Base-by-base conservation (phyloP, 2,888 invertebrate genomes). In the Ichneumoninae sp. region DNA sequence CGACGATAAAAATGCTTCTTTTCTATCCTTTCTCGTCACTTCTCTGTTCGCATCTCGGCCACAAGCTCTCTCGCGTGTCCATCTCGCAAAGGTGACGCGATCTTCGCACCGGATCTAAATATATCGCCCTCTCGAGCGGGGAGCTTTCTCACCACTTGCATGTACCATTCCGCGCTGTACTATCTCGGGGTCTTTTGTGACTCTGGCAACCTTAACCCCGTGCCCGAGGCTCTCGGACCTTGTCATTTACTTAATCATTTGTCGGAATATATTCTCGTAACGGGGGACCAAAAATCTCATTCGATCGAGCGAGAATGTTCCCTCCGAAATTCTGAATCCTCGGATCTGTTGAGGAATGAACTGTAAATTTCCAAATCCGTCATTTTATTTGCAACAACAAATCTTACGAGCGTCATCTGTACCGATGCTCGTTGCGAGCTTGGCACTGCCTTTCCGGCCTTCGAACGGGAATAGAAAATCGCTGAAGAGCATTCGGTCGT, bases 91-190 rank as follows among this genome's bases (percentile, higher is more conserved):
- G 75, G 80, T 80, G 69, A 69, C 80, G 69, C 80, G 80, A 75
- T 80, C 80, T 75, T 80, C 75, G 69, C 80, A 81, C 80, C 75
- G 52, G 5, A 26, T 80, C 80, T 80, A 80, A 80, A 80, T 80
- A 80, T 80, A 80, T 75, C 69, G 74, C 16, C 44, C 74, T 47
- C 52, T 44, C 47, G 47, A 81, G 30, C 5, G 40, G 50, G n/a
- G 26, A 22, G 33, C 7, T 19, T 22, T 33, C 10, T 36, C 33
- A 16, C 13, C 47, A 16, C 22, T n/a, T 7, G 44, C 36, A 10
- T 66, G 10, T 60, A 30, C 60, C 44, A 47, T 44, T 72, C 44
- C 7, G 44, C 44, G 44, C 16, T 13, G 54, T 33, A 22, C 54
- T 19, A 26, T 47, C 65, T 75, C 50, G 65, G 44, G 36, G 19